Evolutionary conservation across 2,888 invertebrate genomes (phyloP).

Genomic region (Halictus quadricinctus): DNA sequence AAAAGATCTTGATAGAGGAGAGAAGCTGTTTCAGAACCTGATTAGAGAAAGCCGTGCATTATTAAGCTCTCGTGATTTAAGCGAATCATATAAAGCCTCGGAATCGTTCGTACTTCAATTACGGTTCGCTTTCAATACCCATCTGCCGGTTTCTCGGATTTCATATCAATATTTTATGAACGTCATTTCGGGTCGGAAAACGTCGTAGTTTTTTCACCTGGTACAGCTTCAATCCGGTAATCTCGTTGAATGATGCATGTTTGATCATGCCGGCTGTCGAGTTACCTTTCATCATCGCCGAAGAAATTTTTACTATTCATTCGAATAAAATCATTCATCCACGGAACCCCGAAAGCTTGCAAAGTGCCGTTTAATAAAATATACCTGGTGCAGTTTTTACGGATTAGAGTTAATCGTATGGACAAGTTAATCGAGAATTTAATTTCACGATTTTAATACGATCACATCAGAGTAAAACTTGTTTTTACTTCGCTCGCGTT

Average conservation of each 20-base stretch:
- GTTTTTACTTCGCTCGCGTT: background rate
- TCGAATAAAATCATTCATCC: background rate
- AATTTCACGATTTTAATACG: background rate
- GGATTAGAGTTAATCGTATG: background rate
- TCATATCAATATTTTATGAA: background rate
- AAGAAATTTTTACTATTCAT: background rate
- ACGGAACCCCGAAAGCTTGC: background rate
- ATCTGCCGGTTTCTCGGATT: conserved; percentile 2
- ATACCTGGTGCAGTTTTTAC: background rate
- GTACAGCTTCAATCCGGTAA: background rate
- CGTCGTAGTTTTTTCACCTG: background rate
- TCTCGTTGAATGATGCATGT: background rate
- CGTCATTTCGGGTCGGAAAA: background rate
- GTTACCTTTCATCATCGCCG: background rate
- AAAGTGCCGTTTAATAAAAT: background rate
- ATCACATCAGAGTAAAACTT: background rate
- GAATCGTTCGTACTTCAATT: conserved; percentile 6
- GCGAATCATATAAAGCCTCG: background rate
- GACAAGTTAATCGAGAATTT: no score
- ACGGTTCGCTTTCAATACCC: conserved; percentile 3
- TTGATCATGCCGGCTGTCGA: background rate
- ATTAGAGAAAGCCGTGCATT: background rate
- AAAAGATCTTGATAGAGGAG: background rate
- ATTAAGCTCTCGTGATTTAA: background rate
- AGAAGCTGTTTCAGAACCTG: background rate